Conservation (phyloP, 2,888 invertebrate genomes). For the Caenorhabditis sp. region DNA sequence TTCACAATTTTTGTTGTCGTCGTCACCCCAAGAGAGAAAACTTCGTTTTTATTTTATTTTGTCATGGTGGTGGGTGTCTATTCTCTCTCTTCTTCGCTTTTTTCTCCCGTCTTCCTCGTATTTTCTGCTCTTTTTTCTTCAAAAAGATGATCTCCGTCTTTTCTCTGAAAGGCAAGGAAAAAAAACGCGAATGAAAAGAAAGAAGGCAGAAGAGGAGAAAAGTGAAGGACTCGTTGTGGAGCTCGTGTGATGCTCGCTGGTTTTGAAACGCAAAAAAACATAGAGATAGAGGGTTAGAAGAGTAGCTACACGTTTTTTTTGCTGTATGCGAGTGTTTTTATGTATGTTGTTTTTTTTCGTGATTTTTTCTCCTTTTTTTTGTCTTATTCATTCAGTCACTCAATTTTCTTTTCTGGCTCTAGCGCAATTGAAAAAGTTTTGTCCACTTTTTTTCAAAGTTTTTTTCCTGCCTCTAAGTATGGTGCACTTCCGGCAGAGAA, state of each 20-base stretch:
- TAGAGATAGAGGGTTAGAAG: neutral
- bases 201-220: conserved; percentile 20
- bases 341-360: neutral
- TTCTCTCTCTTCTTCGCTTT: neutral
- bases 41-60: neutral
- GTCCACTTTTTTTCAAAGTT: neutral
- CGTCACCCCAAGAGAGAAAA: neutral
- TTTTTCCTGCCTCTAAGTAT: too few relatives aligned
- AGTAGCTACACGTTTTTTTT: neutral
- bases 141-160: neutral
- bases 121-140: neutral
- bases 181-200: neutral
- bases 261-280: neutral
- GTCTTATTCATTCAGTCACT: neutral
- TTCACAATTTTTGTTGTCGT: too few relatives aligned
- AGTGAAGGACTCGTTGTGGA: conserved; percentile 6
- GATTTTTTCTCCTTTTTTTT: neutral
- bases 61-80: neutral
- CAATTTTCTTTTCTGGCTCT: neutral
- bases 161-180: neutral
- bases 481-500: neutral
- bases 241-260: conserved; percentile 1
- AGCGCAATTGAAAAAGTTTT: neutral
- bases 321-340: neutral
- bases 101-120: too few relatives aligned